Evolutionary conservation across 2,888 invertebrate genomes (phyloP), one percentile per base, ranked within the genome.

Genomic region (Aquatica leii): DNA sequence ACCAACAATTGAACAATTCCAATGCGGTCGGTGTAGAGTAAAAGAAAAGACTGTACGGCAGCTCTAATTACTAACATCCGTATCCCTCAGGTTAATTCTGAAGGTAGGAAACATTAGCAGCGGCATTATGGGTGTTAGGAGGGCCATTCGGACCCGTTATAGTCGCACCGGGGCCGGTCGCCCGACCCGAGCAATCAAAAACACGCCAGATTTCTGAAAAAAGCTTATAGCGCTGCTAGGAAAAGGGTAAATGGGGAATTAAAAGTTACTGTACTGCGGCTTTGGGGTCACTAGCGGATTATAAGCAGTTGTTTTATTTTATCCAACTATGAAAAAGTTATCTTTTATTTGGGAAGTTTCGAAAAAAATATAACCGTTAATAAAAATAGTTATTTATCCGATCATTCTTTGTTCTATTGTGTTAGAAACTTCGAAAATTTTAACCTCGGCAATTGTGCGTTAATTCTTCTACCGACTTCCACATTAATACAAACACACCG

Each of bases 51-150:
- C 70, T 73, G 71, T 71, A 74, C 71, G 66, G 70, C 64, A 85
- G 84, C 85, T 85, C 86, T 86, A 86, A 86, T 86, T 86, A 86
- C 86, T 85, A 85, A 86, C 75, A 75, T 76, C 75, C 75, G 76
- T 76, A 77, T 77, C 78, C 77, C 78, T 76, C 74, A 76, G 78
- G 79, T 78, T 79, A 78, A 78, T 79, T 78, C 77, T 72, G 76
- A 76, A 77, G 78, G 78, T 77, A 76, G 78, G 76, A 78, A 78
- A 86, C 86, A 86, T 86, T 87, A 87, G 86, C 85, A 85, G 74
- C 84, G 86, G 86, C 84, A 86, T 87, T 87, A 87, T 86, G 86
- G 86, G 87, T 86, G 87, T 86, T 86, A 84, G 82, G 87, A 87
- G 87, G 86, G 86, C 86, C 85, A 86, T 87, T 87, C 85, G 84